These are phyloP conservation scores for Pan paniscus DNA, from an alignment of 2,113 vertebrate species.

Conservation along the genomic window DNA sequence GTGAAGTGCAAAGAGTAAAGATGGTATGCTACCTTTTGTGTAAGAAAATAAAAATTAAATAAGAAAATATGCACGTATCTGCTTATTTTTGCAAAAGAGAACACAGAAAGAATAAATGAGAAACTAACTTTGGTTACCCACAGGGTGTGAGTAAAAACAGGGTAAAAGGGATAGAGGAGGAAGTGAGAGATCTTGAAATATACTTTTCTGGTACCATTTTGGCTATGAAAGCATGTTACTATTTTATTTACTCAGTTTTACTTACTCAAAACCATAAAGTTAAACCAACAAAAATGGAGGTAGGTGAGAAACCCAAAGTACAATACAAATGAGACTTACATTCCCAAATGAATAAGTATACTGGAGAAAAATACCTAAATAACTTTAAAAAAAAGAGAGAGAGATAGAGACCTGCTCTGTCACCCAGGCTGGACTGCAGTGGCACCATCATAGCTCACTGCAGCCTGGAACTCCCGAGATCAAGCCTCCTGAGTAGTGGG, in stretches of 20 bases:
- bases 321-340: not conserved
- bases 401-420: not conserved
- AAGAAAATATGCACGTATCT: not conserved
- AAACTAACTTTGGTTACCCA: slow-evolving; percentile 18
- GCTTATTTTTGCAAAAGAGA: not conserved
- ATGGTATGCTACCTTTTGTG: not conserved
- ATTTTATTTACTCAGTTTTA: not conserved
- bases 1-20: not conserved
- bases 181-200: not conserved
- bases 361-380: not conserved
- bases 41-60: slow-evolving; percentile 3
- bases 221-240: not conserved
- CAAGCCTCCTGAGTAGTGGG: not conserved
- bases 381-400: not conserved
- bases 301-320: not conserved
- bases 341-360: not conserved
- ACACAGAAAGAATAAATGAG: not conserved
- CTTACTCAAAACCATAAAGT: not conserved
- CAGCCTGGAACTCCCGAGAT: not conserved
- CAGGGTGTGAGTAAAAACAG: not conserved
- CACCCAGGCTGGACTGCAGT: not conserved
- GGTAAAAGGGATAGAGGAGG: not conserved
- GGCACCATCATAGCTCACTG: no score
- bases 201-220: not conserved
- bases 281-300: slow-evolving; percentile 5